Evolutionary conservation across 2,888 invertebrate species (phyloP).

Genomic region (Agrotis clavis): DNA sequence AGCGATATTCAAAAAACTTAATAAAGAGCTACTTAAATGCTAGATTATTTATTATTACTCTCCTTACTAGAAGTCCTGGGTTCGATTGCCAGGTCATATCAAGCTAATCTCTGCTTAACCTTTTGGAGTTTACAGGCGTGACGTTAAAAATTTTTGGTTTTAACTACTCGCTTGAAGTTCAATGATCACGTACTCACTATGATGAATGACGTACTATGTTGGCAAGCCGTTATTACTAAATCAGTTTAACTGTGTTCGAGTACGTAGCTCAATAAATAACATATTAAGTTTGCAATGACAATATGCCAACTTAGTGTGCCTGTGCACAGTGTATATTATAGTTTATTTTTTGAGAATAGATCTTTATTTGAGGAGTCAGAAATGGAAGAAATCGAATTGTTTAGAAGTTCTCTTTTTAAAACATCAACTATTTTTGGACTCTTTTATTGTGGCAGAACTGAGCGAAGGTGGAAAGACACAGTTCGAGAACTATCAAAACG

Average conservation of each 20-base stretch:
- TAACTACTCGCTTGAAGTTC: background rate
- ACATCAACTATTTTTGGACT: no score
- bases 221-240: slow-evolving; percentile 31
- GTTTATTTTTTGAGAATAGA: background rate
- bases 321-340: background rate
- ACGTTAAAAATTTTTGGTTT: background rate
- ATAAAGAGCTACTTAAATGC: no score
- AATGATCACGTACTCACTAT: slow-evolving; percentile 1
- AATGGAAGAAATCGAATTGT: background rate
- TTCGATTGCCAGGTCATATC: background rate
- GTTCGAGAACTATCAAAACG: no score
- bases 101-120: background rate
- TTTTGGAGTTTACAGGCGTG: background rate
- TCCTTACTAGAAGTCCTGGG: no score
- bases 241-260: slow-evolving; percentile 14
- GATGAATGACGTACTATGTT: slow-evolving; percentile 9
- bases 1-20: no score
- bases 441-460: no score
- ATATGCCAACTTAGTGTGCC: slow-evolving; percentile 19
- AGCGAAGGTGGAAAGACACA: no score
- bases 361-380: background rate
- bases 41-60: no score
- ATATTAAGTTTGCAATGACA: slow-evolving; percentile 48
- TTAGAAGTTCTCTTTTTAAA: no score
- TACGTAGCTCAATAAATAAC: slow-evolving; percentile 54